Conservation (phyloP, 2,113 vertebrate genomes). For the Pomatostomus ruficeps region DNA sequence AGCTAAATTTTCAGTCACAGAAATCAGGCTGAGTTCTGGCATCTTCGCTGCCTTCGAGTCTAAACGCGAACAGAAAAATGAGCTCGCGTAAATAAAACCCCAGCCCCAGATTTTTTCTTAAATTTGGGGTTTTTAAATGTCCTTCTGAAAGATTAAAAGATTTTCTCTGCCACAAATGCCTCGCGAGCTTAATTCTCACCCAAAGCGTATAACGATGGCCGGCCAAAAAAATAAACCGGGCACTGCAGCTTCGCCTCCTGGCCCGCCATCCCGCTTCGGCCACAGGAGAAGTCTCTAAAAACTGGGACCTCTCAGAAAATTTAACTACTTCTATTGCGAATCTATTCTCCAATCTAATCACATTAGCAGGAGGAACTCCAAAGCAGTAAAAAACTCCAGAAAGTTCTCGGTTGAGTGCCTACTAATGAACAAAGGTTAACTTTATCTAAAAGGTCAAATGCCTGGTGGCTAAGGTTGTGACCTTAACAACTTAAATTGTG, state of each 20-base stretch:
- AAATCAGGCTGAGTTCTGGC: background rate
- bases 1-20: background rate
- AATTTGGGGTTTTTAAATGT: background rate
- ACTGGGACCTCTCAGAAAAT: conserved; percentile 56
- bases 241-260: background rate
- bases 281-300: conserved; percentile 29
- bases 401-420: conserved; percentile 86
- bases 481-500: conserved; percentile 88
- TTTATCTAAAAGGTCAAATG: conserved; percentile 96
- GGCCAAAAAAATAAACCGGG: conserved; percentile 10
- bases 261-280: background rate
- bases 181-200: background rate
- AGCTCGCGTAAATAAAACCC: background rate
- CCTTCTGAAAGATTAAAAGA: background rate
- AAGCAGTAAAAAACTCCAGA: conserved; percentile 78
- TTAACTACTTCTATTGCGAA: conserved; percentile 56
- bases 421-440: conserved; percentile 91
- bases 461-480: conserved; percentile 86
- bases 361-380: conserved; percentile 79
- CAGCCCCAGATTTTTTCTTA: conserved; percentile 5
- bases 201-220: background rate
- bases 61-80: background rate
- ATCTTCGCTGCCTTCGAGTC: background rate
- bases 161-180: background rate
- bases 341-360: conserved; percentile 72